Evolutionary conservation across 2,113 vertebrate genomes (phyloP).

Genomic region (Uropsilus gracilis): DNA sequence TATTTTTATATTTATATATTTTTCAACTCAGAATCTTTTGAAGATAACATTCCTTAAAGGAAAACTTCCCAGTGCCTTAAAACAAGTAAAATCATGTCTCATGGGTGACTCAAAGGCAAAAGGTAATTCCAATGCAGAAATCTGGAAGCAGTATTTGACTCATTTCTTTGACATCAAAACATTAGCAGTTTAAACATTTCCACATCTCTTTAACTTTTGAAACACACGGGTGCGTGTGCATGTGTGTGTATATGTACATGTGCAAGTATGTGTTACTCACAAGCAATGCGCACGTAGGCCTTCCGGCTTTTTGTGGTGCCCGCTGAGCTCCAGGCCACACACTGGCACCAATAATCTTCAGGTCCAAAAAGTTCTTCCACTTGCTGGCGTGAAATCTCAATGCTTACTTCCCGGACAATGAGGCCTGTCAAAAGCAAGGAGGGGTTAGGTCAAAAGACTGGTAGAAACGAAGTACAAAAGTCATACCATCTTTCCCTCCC

Average conservation of each 20-base stretch:
- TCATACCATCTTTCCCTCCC: rapidly evolving
- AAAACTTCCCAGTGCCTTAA: not conserved
- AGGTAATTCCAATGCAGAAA: not conserved
- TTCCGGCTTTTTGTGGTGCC: slow-evolving; percentile 98
- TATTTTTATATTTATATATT: not conserved
- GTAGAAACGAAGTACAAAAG: not conserved
- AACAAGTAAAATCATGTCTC: not conserved
- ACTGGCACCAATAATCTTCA: slow-evolving; percentile 98
- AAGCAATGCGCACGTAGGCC: slow-evolving; percentile 95
- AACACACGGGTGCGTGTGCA: rapidly evolving
- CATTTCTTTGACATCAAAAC: not conserved
- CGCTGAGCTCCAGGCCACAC: slow-evolving; percentile 97
- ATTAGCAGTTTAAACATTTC: not conserved
- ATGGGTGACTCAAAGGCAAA: not conserved
- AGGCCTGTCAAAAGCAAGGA: slow-evolving; percentile 87
- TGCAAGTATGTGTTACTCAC: too few relatives aligned
- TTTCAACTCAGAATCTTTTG: not conserved
- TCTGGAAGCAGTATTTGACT: not conserved
- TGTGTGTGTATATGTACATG: too few relatives aligned
- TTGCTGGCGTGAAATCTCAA: slow-evolving; percentile 95
- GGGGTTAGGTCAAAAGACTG: not conserved
- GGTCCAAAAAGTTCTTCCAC: slow-evolving; percentile 96
- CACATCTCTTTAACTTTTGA: not conserved
- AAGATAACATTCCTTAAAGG: not conserved
- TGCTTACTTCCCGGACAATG: slow-evolving; percentile 96